A percentile compares a stretch with the other conserved stretches of the same genome.
Evolutionary conservation across 2,113 vertebrate species (phyloP).

Genomic region (Xyliphius kryptos): DNA sequence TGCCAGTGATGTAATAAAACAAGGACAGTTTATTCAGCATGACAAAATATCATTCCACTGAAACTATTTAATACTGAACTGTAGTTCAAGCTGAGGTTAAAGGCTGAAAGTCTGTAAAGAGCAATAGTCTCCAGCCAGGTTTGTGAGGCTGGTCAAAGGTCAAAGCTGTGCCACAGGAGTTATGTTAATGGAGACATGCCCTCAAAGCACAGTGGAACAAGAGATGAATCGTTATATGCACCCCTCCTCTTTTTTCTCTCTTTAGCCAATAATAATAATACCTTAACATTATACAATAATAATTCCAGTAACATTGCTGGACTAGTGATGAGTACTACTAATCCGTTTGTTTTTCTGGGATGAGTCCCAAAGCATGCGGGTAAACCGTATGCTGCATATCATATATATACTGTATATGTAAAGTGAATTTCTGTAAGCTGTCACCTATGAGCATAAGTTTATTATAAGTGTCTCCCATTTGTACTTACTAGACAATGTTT

Average conservation of each 20-base stretch:
- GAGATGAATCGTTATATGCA: not conserved
- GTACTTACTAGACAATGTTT: too few relatives aligned
- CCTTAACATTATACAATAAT: too few relatives aligned
- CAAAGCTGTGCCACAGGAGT: conserved; percentile 36
- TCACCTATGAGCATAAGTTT: too few relatives aligned
- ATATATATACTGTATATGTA: too few relatives aligned
- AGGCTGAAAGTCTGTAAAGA: not conserved
- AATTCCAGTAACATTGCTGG: too few relatives aligned
- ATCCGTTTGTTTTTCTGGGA: too few relatives aligned
- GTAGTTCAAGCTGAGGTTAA: conserved; percentile 17
- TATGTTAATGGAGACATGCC: conserved; percentile 39
- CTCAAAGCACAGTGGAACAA: conserved; percentile 11
- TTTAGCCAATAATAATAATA: not conserved
- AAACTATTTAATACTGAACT: not conserved
- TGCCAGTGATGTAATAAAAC: not conserved
- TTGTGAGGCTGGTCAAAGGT: conserved; percentile 25
- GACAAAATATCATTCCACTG: not conserved
- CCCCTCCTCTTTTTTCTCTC: not conserved
- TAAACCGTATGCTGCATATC: too few relatives aligned
- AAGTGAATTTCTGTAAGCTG: too few relatives aligned
- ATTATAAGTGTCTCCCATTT: too few relatives aligned
- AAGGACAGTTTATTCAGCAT: not conserved
- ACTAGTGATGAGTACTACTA: too few relatives aligned
- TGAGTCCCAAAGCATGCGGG: too few relatives aligned
- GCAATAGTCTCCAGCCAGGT: conserved; percentile 22